Evolutionary conservation across 2,113 vertebrate species (phyloP), one percentile per base, ranked within the genome.

Genomic region (Ariopsis seemanni): DNA sequence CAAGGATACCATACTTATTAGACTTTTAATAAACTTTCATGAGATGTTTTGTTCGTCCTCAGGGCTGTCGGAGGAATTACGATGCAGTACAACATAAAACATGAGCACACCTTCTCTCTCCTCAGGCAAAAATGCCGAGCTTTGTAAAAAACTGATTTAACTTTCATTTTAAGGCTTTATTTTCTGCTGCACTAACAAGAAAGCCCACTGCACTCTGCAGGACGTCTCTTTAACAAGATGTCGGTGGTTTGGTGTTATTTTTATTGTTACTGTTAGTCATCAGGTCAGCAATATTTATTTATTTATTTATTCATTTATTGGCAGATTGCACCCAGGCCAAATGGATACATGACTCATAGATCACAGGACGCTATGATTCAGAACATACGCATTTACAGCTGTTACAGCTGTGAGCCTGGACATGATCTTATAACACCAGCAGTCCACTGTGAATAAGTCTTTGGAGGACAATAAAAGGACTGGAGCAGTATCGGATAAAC

Each of bases 221-320:
- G 67, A 42, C 53, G 12, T 74, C 83, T 57, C 53, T 57, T 75
- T 75, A 85, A 75, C 55, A 60, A 85, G 55, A 60, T 14, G 22
- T 25, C 20, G 7, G 17, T 25, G 71, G 20, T 10, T n/a, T 20
- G 67, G 18, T 84, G 81, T 42, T 42, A 11, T 7, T 53, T 11
- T 67, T 71, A 71, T 71, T 15, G 69, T 42, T 72, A 72, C 15
- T 20, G 14, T 79, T 82, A 62, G 69, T 75, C 69, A 60, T 75
- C 55, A 62, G 30, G 50, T 75, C 25, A 30, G 2, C 17, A 55
- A 67, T 9, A 10, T 25, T 52, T 22, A 34, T 71, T 72, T 30
- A 8, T 75, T 75, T 48, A 5, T 50, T 75, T 50, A 6, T 75
- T 50, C 50, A 2, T 78, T 27, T 55, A 0, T 53, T n/a, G 15